phyloP scores from a whole-genome alignment of 2,113 vertebrate genomes.

The Equus przewalskii region DNA sequence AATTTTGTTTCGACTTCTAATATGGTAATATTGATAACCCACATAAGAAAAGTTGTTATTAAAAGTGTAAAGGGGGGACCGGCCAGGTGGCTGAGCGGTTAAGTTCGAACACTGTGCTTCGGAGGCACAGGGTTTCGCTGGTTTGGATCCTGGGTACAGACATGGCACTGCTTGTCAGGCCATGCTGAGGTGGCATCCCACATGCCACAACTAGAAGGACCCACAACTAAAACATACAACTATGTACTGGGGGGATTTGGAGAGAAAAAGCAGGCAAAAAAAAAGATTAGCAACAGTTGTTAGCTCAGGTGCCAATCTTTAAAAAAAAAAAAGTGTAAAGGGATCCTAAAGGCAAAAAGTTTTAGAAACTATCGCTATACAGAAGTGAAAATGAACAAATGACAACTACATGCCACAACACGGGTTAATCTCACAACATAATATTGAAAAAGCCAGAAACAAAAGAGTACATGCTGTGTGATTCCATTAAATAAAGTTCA shows the following conservation, averaged over 20 bases:
- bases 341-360: neutral
- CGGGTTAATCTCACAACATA: neutral
- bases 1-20: neutral
- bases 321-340: neutral
- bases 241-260: too few species aligned
- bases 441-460: neutral
- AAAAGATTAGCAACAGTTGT: too few species aligned
- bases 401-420: neutral
- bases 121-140: too few species aligned
- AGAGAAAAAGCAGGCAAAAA: too few species aligned
- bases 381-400: neutral
- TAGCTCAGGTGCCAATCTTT: too few species aligned
- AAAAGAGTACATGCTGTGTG: neutral
- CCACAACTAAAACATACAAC: too few species aligned
- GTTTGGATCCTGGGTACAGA: too few species aligned
- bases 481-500: neutral
- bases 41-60: neutral
- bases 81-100: too few species aligned
- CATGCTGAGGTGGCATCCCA: too few species aligned
- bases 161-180: too few species aligned
- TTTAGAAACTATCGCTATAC: neutral
- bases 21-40: neutral
- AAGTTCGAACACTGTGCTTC: too few species aligned
- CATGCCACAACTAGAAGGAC: too few species aligned
- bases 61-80: neutral